These are phyloP conservation scores for Brevimyrus niger DNA, from an alignment of 2,113 vertebrate genomes.

Conservation along the genomic window DNA sequence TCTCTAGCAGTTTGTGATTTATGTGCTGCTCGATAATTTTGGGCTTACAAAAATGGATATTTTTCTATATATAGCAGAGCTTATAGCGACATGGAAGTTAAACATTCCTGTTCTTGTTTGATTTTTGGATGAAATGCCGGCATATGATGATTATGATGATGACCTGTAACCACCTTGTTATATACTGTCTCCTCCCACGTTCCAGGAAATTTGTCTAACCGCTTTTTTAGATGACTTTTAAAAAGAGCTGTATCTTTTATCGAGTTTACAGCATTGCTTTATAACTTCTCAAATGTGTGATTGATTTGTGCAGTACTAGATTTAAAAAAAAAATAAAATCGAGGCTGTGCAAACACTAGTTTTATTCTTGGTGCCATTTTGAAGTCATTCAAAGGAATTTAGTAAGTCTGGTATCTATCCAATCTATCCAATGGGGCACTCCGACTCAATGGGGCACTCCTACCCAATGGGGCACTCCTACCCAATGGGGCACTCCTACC, in stretches of 20 bases:
- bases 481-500: neutral
- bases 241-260: neutral
- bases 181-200: neutral
- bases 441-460: neutral
- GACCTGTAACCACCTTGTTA: neutral
- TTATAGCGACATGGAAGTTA: neutral
- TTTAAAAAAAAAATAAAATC: neutral
- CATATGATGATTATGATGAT: neutral
- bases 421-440: too few relatives aligned
- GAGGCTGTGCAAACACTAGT: neutral
- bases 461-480: too few relatives aligned
- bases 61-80: neutral
- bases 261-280: neutral
- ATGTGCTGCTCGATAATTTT: neutral
- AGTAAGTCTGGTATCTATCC: neutral
- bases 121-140: neutral
- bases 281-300: neutral
- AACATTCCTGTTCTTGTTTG: neutral
- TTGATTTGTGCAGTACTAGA: neutral
- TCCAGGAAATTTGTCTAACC: neutral
- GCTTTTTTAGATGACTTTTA: neutral
- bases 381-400: neutral
- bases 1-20: neutral
- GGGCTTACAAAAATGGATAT: neutral
- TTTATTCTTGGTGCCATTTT: neutral